Conservation (phyloP, 1,140 invertebrate species). For the Magallana angulata region DNA sequence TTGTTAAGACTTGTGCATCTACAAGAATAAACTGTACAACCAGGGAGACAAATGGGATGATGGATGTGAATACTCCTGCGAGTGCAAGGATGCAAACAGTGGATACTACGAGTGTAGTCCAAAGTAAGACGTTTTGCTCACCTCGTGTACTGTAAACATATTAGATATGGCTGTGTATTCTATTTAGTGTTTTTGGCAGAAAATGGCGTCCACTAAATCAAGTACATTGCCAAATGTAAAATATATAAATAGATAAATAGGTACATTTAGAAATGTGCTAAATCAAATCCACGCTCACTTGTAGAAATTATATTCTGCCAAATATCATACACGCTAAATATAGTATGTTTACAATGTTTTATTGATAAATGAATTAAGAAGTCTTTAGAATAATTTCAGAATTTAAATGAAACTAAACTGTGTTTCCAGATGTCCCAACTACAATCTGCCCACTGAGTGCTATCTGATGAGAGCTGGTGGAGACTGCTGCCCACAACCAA, state of each 20-base stretch:
- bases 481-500: slow-evolving; percentile 63
- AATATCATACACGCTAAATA: no score
- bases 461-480: slow-evolving; percentile 57
- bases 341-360: no score
- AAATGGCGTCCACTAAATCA: neutral
- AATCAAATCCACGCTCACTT: no score
- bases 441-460: slow-evolving; percentile 61
- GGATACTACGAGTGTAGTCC: slow-evolving; percentile 66
- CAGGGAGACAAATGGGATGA: slow-evolving; percentile 66
- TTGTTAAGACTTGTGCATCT: slow-evolving; percentile 57
- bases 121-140: slow-evolving; percentile 47
- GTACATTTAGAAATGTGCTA: no score
- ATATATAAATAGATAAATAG: no score
- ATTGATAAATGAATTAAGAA: no score
- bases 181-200: no score
- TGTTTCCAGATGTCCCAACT: slow-evolving; percentile 57
- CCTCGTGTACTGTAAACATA: no score
- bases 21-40: slow-evolving; percentile 65
- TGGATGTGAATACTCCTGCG: slow-evolving; percentile 65
- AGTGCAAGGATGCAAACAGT: slow-evolving; percentile 60
- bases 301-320: no score
- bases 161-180: no score
- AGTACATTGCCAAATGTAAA: no score
- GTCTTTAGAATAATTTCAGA: no score
- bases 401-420: neutral